Base-by-base conservation (phyloP, 2,888 invertebrate species). In the Baccha elongata region DNA sequence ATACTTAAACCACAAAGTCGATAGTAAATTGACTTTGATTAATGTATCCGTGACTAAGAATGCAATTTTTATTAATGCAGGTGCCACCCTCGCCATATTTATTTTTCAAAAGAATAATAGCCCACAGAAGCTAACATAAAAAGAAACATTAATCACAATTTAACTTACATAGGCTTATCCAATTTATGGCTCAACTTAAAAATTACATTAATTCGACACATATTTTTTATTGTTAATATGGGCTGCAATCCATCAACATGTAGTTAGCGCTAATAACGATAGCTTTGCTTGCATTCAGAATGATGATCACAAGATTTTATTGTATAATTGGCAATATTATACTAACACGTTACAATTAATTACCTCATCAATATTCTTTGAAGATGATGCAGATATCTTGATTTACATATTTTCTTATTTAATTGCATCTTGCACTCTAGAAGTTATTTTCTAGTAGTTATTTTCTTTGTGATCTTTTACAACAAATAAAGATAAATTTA, bases 311-410 rank as follows among this genome's bases (percentile, higher is more conserved):
- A 75, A 75, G 68, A 68, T 53, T 32, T 4, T 19, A 26, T 32
- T 19, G 23, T 35, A n/a, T n/a, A 44, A 55, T 21, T 23, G 29
- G 26, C 40, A 19, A 7, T 7, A 42, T 21, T 19, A 17, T 15
- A 13, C 58, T 42, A n/a, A 42, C 8, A 23, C 42, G n/a, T 52
- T 60, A n/a, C 42, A 42, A 75, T 75, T 75, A 75, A 75, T 68
- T 44, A 62, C 46, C 53, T 62, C 35, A 75, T 75, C 52, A 62
- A 44, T 69, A 75, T 75, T 44, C 72, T n/a, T n/a, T 13, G 42
- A 50, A 52, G 60, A 69, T 75, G 75, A 58, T 60, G 3, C 15
- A 19, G 46, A 67, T 58, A 42, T 37, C 7, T 0, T 2, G 1
- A 53, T 5, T 2, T 48, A 13, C 6, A 11, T 37, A 7, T n/a